These are phyloP conservation scores for Ptilodon capucinus DNA, from an alignment of 2,888 invertebrate genomes.

Conservation along the genomic window DNA sequence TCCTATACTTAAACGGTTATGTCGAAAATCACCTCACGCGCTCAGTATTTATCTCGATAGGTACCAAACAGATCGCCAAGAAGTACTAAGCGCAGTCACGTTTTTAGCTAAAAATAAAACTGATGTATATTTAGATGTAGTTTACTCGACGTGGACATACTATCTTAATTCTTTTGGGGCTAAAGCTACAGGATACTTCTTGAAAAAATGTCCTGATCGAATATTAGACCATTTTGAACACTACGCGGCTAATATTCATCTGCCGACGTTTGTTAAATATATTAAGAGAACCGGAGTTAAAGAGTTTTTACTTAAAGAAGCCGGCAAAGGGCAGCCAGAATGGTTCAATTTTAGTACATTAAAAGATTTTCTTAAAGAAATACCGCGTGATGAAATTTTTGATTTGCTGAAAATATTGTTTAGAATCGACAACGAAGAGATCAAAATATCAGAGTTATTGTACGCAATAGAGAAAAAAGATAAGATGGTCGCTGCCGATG, in stretches of 20 bases:
- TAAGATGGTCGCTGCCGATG: slow-evolving; percentile 8
- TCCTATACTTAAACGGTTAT: slow-evolving; percentile 42
- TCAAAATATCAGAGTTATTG: slow-evolving; percentile 19
- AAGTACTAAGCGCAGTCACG: slow-evolving; percentile 23
- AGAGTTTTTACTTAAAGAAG: no score
- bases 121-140: slow-evolving; percentile 41
- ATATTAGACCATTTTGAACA: no score
- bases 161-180: slow-evolving; percentile 32
- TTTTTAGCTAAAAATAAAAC: slow-evolving; percentile 39
- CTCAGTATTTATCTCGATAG: background rate
- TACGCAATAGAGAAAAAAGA: slow-evolving; percentile 22
- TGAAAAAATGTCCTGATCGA: slow-evolving; percentile 45
- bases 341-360: slow-evolving; percentile 33
- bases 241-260: no score
- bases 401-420: slow-evolving; percentile 46
- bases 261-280: no score
- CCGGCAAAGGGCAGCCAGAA: slow-evolving; percentile 13
- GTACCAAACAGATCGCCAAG: slow-evolving; percentile 1
- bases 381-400: slow-evolving; percentile 44
- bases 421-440: slow-evolving; percentile 19
- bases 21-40: slow-evolving; percentile 33
- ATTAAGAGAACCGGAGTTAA: no score
- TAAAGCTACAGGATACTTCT: slow-evolving; percentile 43
- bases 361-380: slow-evolving; percentile 36
- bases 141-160: slow-evolving; percentile 24